Conservation (phyloP, 2,113 vertebrate genomes). For the Daphoenositta chrysoptera region DNA sequence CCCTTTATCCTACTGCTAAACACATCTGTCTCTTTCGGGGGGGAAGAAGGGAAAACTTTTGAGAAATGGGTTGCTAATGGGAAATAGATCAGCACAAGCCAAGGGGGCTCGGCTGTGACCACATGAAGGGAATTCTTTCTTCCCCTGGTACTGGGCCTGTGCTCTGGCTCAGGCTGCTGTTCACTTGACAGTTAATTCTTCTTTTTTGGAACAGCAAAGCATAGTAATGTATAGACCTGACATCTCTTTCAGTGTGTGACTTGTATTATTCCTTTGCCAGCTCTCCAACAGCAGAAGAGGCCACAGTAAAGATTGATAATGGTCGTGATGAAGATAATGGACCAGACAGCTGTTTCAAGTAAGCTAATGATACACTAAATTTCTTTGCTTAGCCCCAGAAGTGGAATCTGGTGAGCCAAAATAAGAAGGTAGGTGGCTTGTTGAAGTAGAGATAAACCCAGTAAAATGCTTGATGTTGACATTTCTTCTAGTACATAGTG, state of each 20-base stretch:
- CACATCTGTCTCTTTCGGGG: neutral
- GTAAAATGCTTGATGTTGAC: neutral
- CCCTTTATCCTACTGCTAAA: neutral
- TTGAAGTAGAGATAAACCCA: neutral
- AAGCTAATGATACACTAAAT: conserved; percentile 40
- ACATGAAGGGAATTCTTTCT: neutral
- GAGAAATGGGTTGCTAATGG: neutral
- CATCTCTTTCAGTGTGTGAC: neutral
- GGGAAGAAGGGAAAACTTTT: neutral
- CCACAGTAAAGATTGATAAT: conserved; percentile 83
- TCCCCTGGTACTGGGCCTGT: neutral
- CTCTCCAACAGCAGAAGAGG: conserved; percentile 67
- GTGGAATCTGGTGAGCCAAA: neutral
- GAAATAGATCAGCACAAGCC: neutral
- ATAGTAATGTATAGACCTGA: neutral
- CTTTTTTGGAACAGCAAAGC: neutral
- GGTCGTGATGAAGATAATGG: conserved; percentile 69
- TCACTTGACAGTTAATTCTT: neutral
- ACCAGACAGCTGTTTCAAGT: conserved; percentile 76
- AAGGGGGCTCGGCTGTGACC: neutral
- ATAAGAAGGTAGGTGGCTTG: neutral
- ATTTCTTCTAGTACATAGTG: neutral
- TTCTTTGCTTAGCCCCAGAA: neutral
- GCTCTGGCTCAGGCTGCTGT: neutral
- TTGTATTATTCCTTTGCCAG: conserved; percentile 31